Evolutionary conservation across 2,797 vertebrate species (phyloP), one percentile per base, ranked within the genome.

Genomic region (Ceyx erithaca): DNA sequence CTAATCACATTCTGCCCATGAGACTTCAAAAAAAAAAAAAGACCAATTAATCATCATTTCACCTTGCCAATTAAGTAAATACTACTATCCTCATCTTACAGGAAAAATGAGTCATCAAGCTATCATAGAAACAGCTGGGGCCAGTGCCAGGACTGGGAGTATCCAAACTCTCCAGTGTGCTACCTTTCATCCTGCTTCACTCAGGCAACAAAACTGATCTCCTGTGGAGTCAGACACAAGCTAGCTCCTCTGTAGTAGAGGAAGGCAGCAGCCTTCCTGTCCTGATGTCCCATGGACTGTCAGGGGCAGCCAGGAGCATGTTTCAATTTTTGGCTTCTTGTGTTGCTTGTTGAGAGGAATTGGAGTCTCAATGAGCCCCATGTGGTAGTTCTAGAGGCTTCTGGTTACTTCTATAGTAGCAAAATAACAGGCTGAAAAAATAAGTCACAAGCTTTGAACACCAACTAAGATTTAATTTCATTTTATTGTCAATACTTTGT

Each of bases 21-120:
- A 35, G 33, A 46, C 57, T 61, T 52, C 31, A 70, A 64, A 95
- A 94, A 17, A n/a, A 73, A 63, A 40, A 14, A 6, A 37, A 40
- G 52, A 45, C 35, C 31, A 80, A 73, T 89, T 84, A 85, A 92
- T 94, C 55, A 68, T 84, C 45, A 61, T 51, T 85, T 84, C 79
- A 81, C 62, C 52, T 86, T 91, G 80, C 51, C 66, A 80, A 62
- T 64, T 78, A 69, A 86, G 33, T 82, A 61, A 93, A 75, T 92
- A 69, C 83, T 70, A 45, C 88, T 93, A 62, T 17, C 33, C 28
- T 58, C 37, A 62, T 70, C 61, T 92, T 69, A 59, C 20, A 51
- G 84, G 45, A 62, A 87, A 84, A 95, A 46, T 2, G 4, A 64
- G 33, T 71, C 70, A 69, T 66, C 20, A 23, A 46, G 52, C 46